Percentiles rank a stretch among this genome's conserved stretches.
These are phyloP conservation scores for Butorides virescens DNA, from an alignment of 2,113 vertebrate genomes.

Conservation along the genomic window DNA sequence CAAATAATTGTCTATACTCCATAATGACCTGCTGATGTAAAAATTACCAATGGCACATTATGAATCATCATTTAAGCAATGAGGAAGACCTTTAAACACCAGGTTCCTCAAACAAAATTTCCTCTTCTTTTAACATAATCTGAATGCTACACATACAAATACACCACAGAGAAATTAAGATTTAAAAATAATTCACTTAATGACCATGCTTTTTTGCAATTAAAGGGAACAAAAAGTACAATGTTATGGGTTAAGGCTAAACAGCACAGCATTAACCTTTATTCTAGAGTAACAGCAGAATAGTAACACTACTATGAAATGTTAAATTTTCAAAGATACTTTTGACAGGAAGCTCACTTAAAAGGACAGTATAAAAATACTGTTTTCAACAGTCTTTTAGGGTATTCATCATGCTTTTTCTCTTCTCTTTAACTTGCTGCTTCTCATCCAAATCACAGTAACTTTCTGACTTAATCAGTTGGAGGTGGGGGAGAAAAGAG, in stretches of 20 bases:
- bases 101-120: neutral
- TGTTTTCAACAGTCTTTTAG: neutral
- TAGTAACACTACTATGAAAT: neutral
- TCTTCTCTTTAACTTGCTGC: neutral
- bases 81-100: neutral
- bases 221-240: neutral
- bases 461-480: neutral
- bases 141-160: neutral
- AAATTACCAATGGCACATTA: neutral
- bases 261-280: neutral
- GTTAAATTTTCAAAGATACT: neutral
- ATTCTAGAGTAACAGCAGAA: neutral
- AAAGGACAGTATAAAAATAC: neutral
- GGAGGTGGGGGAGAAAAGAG: neutral
- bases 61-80: neutral
- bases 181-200: neutral
- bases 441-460: neutral
- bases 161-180: neutral
- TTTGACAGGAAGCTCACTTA: neutral
- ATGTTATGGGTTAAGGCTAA: neutral
- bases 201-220: neutral
- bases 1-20: neutral
- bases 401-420: neutral
- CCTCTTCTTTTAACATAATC: neutral
- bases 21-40: neutral